Base-by-base conservation (phyloP, 2,888 invertebrate genomes). In the Ormyrus nitidulus region DNA sequence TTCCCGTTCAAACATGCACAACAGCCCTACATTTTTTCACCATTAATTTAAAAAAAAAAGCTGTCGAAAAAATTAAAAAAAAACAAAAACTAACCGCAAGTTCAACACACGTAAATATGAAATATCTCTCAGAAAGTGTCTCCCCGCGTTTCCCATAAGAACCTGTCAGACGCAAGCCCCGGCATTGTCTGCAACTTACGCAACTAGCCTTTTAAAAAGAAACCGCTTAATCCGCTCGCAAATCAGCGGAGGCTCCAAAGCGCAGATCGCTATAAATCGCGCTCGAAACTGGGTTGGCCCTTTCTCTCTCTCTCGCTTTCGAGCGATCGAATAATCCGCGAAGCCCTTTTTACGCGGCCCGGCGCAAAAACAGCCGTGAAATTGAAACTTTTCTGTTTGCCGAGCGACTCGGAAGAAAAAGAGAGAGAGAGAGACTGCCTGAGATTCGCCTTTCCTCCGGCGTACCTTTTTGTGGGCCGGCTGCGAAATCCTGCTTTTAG, bases 191-290 rank as follows among this genome's bases (percentile, higher is more conserved):
- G 34, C 34, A 34, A 34, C 34, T 34, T 34, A 3, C 34, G 34
- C 34, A 34, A 34, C 34, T 34, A 34, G 34, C 34, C 34, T 34
- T 34, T 34, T 34, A 34, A 34, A 34, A 34, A 34, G 34, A 34
- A 34, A 34, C 3, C 62, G 44, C 62, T 62, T 62, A 62, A 62
- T 62, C 62, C 62, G 44, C 62, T 62, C 62, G 62, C 62, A 68
- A 68, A 53, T 68, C 54, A 34, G 4, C 53, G 34, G 4, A 53
- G 34, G 53, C 13, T 48, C 64, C 11, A n/a, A 48, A n/a, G 64
- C 13, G 49, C 13, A n/a, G 46, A 7, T 34, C 49, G 64, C 13
- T n/a, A 48, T 13, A 46, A 64, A 48, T 64, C n/a, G 64, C 13
- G 11, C 58, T 13, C 58, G 58, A 58, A 13, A 62, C 58, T 46